Percentiles rank a stretch among this genome's conserved stretches.
phyloP scores from a whole-genome alignment of 2,888 invertebrate species.

The Hoplodrina ambigua region DNA sequence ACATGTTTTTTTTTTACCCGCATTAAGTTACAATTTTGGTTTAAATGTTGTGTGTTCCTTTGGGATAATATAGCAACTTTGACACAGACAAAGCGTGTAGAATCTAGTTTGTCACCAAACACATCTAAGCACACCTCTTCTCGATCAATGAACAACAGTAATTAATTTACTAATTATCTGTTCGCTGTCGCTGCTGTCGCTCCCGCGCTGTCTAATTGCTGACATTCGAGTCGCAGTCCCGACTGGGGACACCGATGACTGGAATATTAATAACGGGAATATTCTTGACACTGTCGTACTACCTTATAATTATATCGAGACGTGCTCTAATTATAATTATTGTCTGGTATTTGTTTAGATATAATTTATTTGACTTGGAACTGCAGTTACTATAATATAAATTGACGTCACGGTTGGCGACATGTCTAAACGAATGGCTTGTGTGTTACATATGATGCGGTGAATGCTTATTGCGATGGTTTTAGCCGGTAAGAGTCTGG shows the following conservation, averaged over 20 bases:
- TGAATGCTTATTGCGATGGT: too few relatives aligned
- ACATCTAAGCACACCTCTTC: background rate
- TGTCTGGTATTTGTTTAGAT: conserved; percentile 4
- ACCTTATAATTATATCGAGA: conserved; percentile 49
- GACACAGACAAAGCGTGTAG: too few relatives aligned
- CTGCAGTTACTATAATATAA: too few relatives aligned
- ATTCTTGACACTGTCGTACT: conserved; percentile 64
- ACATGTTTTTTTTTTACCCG: too few relatives aligned
- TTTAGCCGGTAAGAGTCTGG: too few relatives aligned
- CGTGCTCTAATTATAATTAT: conserved; percentile 29
- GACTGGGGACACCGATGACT: conserved; percentile 70
- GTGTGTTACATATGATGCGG: too few relatives aligned
- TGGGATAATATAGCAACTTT: too few relatives aligned
- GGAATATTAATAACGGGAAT: conserved; percentile 72
- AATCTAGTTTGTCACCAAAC: background rate
- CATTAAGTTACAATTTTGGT: too few relatives aligned
- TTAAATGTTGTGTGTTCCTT: too few relatives aligned
- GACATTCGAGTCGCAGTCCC: conserved; percentile 71
- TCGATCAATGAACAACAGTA: conserved; percentile 1
- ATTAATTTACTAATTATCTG: conserved; percentile 31
- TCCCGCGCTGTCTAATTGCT: conserved; percentile 71
- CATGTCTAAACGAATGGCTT: too few relatives aligned
- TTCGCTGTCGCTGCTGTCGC: conserved; percentile 60
- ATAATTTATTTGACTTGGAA: background rate
- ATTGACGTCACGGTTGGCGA: too few relatives aligned